Evolutionary conservation across 2,797 vertebrate species (phyloP).

Genomic region (Oryzias dopingdopingensis): DNA sequence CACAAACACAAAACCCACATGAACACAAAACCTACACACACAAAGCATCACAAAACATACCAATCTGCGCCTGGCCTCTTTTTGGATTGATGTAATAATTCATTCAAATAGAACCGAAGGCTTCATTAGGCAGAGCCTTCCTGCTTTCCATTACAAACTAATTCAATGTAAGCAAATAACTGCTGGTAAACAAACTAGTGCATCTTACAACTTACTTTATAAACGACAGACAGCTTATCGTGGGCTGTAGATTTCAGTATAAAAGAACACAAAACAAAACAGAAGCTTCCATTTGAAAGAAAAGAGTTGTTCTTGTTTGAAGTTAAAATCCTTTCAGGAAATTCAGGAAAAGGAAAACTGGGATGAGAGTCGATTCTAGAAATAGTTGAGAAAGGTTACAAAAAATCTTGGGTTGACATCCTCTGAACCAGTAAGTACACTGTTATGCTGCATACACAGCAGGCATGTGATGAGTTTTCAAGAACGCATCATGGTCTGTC

Average conservation of each 20-base stretch:
- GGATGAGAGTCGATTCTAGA: too few species aligned
- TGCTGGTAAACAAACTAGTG: conserved; percentile 14
- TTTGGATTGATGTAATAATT: conserved; percentile 37
- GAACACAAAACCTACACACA: too few species aligned
- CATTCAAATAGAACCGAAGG: conserved; percentile 30
- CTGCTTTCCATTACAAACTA: conserved; percentile 40
- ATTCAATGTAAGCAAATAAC: conserved; percentile 46
- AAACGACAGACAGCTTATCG: conserved; percentile 8
- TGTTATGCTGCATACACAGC: too few species aligned
- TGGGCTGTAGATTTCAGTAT: background rate
- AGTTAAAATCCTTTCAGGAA: too few species aligned
- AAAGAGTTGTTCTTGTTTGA: too few species aligned
- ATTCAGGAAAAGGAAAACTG: too few species aligned
- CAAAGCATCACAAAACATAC: conserved; percentile 4
- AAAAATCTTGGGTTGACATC: too few species aligned
- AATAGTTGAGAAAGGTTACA: too few species aligned
- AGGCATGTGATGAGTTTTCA: too few species aligned
- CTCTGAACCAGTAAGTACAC: too few species aligned
- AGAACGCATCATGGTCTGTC: too few species aligned
- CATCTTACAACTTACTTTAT: conserved; percentile 19
- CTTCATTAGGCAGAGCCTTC: conserved; percentile 47
- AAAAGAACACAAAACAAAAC: background rate
- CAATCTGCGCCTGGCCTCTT: conserved; percentile 9
- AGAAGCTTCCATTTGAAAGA: background rate
- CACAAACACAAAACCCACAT: too few species aligned